These are phyloP conservation scores for Calosoma granatense DNA, from an alignment of 1,140 invertebrate species.

Conservation along the genomic window DNA sequence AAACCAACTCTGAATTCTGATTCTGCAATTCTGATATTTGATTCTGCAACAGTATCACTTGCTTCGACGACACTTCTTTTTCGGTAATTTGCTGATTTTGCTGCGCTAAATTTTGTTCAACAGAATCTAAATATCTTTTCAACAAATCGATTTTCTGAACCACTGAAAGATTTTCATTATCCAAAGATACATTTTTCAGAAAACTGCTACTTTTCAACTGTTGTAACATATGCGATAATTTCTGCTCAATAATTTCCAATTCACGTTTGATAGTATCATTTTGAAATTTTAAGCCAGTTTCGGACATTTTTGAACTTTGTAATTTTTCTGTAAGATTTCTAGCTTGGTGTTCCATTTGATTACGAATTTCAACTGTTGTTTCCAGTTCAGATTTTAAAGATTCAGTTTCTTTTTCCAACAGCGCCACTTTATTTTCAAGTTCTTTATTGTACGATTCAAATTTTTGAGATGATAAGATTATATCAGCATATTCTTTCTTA, in stretches of 20 bases:
- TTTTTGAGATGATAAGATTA: conserved; percentile 27
- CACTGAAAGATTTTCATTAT: background rate
- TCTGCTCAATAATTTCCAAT: conserved; percentile 19
- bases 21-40: too few species aligned
- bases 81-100: conserved; percentile 7
- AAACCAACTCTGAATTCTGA: too few species aligned
- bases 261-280: conserved; percentile 26
- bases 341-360: conserved; percentile 21
- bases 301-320: conserved; percentile 25
- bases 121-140: conserved; percentile 1
- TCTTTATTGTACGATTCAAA: conserved; percentile 24
- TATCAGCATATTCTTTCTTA: conserved; percentile 26
- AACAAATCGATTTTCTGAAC: conserved; percentile 9
- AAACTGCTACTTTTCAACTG: background rate
- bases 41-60: too few species aligned
- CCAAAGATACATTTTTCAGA: background rate
- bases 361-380: conserved; percentile 21
- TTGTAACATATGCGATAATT: background rate
- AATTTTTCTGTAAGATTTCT: conserved; percentile 23
- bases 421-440: conserved; percentile 26
- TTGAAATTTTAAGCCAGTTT: conserved; percentile 27
- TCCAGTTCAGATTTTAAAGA: conserved; percentile 22
- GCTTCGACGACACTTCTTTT: too few species aligned
- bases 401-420: conserved; percentile 24
- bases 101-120: background rate